Evolutionary conservation across 2,888 invertebrate genomes (phyloP), one percentile per base, ranked within the genome.

Genomic region (Idaea biselata): DNA sequence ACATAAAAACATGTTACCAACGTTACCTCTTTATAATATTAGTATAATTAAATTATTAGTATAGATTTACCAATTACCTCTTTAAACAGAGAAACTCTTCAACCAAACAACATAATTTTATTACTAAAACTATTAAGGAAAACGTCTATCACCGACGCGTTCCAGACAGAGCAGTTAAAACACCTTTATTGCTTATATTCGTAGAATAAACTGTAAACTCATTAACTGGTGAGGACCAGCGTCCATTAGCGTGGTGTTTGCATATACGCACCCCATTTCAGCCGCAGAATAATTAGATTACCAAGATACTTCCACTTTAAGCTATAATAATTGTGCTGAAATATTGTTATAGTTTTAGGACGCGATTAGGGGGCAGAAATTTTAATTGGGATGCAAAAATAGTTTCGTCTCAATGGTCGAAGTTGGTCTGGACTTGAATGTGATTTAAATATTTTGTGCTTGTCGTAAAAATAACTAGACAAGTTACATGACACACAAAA

Each of bases 241-340:
- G 44, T 44, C 44, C 44, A 44, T 44, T 44, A 44, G 44, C 44
- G 44, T 11, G 44, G 44, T 44, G 44, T 44, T 44, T 44, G 44
- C 44, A 44, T 44, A 44, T 44, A 44, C 44, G 44, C 44, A 44
- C 44, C 44, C 44, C 44, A 44, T 44, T 44, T 44, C 44, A 44
- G 44, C 44, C 44, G 44, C 56, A 14, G 18, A 56, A 56, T 56
- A 56, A 56, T 56, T 56, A 56, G 18, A 55, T 18, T 14, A 18
- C 56, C 56, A 56, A 56, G 56, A 56, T 56, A 18, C 18, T 18
- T 17, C 18, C 17, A 56, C 18, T 56, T 56, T 17, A 56, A 17
- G 56, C 56, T 18, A 17, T 55, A 55, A 55, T 55, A 17, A 55
- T 55, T 55, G 17, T 55, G 7, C 17, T 55, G 55, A 55, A 17